Evolutionary conservation across 30 jellyfish, hydroid and myxozoan genomes (phyloP).

Genomic region (Pelagia noctiluca): DNA sequence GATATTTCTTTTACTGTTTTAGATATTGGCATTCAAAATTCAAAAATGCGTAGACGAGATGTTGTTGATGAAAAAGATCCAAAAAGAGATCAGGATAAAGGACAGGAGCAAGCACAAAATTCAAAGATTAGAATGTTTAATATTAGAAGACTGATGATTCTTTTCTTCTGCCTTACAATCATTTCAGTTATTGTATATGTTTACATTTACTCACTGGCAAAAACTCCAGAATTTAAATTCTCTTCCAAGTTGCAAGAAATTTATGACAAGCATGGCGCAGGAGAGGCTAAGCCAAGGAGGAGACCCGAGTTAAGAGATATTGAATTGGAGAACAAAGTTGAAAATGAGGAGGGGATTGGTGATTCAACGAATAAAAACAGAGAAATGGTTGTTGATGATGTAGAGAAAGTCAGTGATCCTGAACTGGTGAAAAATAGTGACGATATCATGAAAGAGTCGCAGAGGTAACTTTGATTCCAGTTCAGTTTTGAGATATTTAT

Average conservation of each 20-base stretch:
- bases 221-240: slow-evolving; percentile 45
- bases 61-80: not conserved
- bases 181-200: slow-evolving; percentile 23
- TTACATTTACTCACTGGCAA: not conserved
- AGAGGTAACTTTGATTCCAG: not conserved
- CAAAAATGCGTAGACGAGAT: not conserved
- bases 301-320: slow-evolving; percentile 18
- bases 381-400: not conserved
- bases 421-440: not conserved
- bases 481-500: too few species aligned
- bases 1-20: not conserved
- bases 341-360: too few species aligned
- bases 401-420: not conserved
- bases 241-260: slow-evolving; percentile 59
- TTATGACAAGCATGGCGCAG: slow-evolving; percentile 60
- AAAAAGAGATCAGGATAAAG: not conserved
- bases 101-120: not conserved
- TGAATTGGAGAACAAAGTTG: not conserved
- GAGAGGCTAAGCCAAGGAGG: slow-evolving; percentile 63
- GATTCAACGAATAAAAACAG: too few species aligned
- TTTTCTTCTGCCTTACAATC: not conserved
- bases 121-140: not conserved
- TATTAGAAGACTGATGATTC: slow-evolving; percentile 7
- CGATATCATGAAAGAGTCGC: not conserved
- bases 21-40: not conserved